These are phyloP conservation scores for Drosophila sordidula DNA, from an alignment of 2,888 invertebrate genomes.

Conservation along the genomic window DNA sequence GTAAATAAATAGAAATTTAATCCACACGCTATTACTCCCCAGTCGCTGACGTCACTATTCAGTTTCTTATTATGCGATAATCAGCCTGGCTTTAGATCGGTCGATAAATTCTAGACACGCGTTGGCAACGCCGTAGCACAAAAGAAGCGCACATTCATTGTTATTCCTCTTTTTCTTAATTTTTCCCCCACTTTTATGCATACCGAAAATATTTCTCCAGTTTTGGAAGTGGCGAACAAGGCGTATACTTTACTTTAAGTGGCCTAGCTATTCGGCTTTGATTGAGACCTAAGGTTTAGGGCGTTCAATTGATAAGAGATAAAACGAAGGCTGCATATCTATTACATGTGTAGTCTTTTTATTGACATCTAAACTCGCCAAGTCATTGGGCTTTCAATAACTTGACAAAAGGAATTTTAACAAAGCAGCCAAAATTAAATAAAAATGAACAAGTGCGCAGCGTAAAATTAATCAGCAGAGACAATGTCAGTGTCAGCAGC, in stretches of 20 bases:
- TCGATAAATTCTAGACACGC: constrained; percentile 71
- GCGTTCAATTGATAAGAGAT: constrained; percentile 54
- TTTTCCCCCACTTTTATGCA: constrained; percentile 10
- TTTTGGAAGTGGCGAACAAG: constrained; percentile 55
- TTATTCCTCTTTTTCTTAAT: constrained; percentile 18
- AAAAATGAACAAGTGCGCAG: constrained; percentile 49
- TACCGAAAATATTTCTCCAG: constrained; percentile 33
- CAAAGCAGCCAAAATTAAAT: constrained; percentile 3
- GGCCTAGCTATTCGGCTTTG: constrained; percentile 14
- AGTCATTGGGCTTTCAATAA: constrained; percentile 35
- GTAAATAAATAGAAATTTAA: constrained; percentile 18
- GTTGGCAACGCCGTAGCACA: constrained; percentile 23
- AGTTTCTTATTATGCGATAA: constrained; percentile 54
- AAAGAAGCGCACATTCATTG: constrained; percentile 64
- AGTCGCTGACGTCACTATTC: constrained; percentile 61
- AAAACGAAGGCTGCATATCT: constrained; percentile 39
- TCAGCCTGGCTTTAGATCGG: constrained; percentile 23
- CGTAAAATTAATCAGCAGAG: constrained; percentile 48
- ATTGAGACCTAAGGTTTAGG: neutral
- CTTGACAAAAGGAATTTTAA: neutral
- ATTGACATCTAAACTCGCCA: constrained; percentile 21
- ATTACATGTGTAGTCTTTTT: neutral
- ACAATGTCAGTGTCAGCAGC: constrained; percentile 49
- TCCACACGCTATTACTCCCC: constrained; percentile 3
- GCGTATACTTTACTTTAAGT: constrained; percentile 54